phyloP scores from a whole-genome alignment of 2,888 invertebrate species.

The Axea sp. region DNA sequence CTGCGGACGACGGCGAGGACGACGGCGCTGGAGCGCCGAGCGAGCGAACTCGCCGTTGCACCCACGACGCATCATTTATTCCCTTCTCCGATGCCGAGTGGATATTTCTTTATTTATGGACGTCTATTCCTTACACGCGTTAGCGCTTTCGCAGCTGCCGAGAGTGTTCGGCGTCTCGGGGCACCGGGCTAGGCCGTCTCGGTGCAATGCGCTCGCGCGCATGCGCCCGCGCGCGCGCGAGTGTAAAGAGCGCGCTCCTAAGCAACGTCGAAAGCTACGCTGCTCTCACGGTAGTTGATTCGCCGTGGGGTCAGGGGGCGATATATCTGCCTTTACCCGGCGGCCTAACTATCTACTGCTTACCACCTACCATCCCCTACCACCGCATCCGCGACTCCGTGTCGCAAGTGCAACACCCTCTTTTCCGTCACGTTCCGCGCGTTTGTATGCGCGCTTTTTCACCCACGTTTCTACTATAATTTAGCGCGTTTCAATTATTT shows the following conservation, averaged over 20 bases:
- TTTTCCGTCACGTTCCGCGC: constrained; percentile 46
- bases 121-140: constrained; percentile 60
- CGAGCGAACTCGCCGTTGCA: constrained; percentile 66
- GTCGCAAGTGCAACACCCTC: constrained; percentile 70
- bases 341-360: constrained; percentile 53
- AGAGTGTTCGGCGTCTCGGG: constrained; percentile 7
- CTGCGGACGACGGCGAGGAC: constrained; percentile 17
- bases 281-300: constrained; percentile 73
- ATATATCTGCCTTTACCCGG: constrained; percentile 70
- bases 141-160: constrained; percentile 55
- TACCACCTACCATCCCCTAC: constrained; percentile 44
- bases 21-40: constrained; percentile 10
- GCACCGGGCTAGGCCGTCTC: no score
- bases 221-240: no score
- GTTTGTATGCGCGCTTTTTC: constrained; percentile 2
- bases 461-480: neutral
- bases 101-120: constrained; percentile 64
- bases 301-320: constrained; percentile 72
- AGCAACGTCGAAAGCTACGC: constrained; percentile 64
- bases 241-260: no score
- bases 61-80: constrained; percentile 71
- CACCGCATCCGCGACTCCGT: constrained; percentile 61
- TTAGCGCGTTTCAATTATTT: no score
- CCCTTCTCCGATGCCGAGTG: constrained; percentile 60
- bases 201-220: no score